These are phyloP conservation scores for Bruchidius siliquastri DNA, from an alignment of 2,888 invertebrate genomes.

Conservation along the genomic window DNA sequence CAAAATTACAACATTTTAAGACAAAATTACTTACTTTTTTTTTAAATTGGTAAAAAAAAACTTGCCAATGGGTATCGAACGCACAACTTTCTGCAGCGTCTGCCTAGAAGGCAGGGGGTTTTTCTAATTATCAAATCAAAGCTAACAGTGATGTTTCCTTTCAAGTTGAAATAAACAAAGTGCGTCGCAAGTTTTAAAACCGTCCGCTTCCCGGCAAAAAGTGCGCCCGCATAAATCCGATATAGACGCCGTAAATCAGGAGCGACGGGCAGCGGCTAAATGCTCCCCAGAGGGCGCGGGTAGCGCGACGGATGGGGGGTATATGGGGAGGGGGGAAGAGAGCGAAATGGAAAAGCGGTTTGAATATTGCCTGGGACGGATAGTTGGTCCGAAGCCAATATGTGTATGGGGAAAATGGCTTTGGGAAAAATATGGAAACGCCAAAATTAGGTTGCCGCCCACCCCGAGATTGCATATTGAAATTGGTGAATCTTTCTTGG, in stretches of 20 bases:
- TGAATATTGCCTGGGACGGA: slow-evolving; percentile 35
- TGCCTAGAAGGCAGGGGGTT: too few relatives aligned
- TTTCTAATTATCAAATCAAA: too few relatives aligned
- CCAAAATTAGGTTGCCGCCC: slow-evolving; percentile 39
- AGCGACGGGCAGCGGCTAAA: slow-evolving; percentile 17
- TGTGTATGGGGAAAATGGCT: slow-evolving; percentile 44
- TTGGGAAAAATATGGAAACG: slow-evolving; percentile 31
- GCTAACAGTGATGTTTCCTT: too few relatives aligned
- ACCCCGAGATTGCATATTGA: slow-evolving; percentile 41
- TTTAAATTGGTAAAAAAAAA: too few relatives aligned
- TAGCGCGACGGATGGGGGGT: slow-evolving; percentile 7
- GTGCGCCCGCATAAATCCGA: background rate
- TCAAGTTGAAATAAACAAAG: too few relatives aligned
- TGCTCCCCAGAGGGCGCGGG: slow-evolving; percentile 11
- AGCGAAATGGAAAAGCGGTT: slow-evolving; percentile 28
- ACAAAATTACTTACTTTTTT: too few relatives aligned
- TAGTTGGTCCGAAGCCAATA: slow-evolving; percentile 40
- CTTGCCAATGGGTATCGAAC: too few relatives aligned
- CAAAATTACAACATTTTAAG: too few relatives aligned
- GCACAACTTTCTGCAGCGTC: too few relatives aligned
- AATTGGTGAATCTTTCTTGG: slow-evolving; percentile 5
- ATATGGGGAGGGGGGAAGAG: slow-evolving; percentile 5
- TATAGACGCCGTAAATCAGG: slow-evolving; percentile 17
- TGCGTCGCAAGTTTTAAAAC: slow-evolving; percentile 3
- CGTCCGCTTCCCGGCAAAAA: slow-evolving; percentile 8